Base-by-base conservation (phyloP, 1,140 invertebrate genomes). In the Eriocheir sinensis region DNA sequence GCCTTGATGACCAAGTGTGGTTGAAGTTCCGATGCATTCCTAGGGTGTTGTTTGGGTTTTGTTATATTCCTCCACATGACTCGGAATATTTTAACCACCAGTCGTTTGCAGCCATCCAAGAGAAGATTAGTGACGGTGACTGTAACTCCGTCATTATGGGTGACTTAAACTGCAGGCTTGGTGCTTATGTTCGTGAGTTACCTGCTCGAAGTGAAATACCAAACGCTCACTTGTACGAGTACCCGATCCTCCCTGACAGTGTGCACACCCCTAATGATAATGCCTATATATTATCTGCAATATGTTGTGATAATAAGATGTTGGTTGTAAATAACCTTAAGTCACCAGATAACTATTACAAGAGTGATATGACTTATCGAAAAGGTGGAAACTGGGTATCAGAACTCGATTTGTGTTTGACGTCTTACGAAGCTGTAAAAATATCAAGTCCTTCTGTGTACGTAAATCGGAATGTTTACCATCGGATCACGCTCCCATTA, bases 51-150 rank as follows among this genome's bases (percentile, higher is more conserved):
- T 60, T 60, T 60, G 9, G 86, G 12, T 89, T 89, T 44, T 41
- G 86, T 89, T 89, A 89, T n/a, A 89, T 89, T 89, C 86, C 86
- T 44, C 89, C 89, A 3, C 32, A 60, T 91, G 44, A 91, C 38
- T 91, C 89, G 1, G n/a, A 32, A 40, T 91, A 91, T 60, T 91
- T 60, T 30, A 60, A 44, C 30, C 60, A 91, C 36, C 4, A 79
- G 17, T 60, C 53, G 17, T 60, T 60, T 21, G 53, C 53, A 15
- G 53, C 53, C 53, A 60, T 60, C 17, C 53, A 60, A 9, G 53
- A 60, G 53, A 60, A 60, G 21, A 60, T 60, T 60, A 6, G 53
- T 27, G 53, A 60, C 4, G 53, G 17, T 60, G 53, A 60, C 21
- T 9, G 17, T 60, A 6, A 60, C 2, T 60, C 9, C 17, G 6